Base-by-base conservation (phyloP, 2,113 vertebrate genomes). In the Brachirus orientalis region DNA sequence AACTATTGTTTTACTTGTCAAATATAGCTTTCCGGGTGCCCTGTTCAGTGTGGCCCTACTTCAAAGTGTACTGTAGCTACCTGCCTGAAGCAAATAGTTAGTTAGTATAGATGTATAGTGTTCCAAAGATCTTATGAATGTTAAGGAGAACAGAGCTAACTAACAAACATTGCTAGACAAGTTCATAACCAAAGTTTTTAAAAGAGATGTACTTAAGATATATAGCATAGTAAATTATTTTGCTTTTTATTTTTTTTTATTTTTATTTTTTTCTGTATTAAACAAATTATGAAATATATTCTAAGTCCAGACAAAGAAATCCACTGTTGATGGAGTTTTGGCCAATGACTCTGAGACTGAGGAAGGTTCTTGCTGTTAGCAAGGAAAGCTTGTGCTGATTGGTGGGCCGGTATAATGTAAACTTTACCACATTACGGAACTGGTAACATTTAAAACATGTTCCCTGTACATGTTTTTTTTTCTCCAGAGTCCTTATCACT, bases 161-260 rank as follows among this genome's bases (percentile, higher is more conserved):
- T 91, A 92, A 92, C 90, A 88, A 84, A 87, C 84, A 75, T 90
- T 92, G 89, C 91, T 90, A 88, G 90, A 91, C 90, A 90, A 92
- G 90, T 92, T 93, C 89, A 92, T 90, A 92, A 94, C 92, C 92
- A 93, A 93, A 93, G 92, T 90, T 89, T 86, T 64, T 41, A 51
- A 83, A 79, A 86, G n/a, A 90, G 74, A 90, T 91, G 86, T 91
- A 91, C 90, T 87, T 91, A 91, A 90, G 86, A 93, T 89, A 92
- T 91, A 91, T 91, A 93, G 86, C 89, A 87, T 91, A 93, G 91
- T 93, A 91, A 91, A 91, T 91, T 92, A 93, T 92, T 92, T 90
- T 75, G 79, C 79, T 82, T 89, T 92, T 86, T 43, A 79, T 86
- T 83, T 88, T 16, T 75, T 3, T 38, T 86, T 91, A 90, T 86